phyloP scores from a whole-genome alignment of 2,888 invertebrate species.

The Dermolepida albohirtum region DNA sequence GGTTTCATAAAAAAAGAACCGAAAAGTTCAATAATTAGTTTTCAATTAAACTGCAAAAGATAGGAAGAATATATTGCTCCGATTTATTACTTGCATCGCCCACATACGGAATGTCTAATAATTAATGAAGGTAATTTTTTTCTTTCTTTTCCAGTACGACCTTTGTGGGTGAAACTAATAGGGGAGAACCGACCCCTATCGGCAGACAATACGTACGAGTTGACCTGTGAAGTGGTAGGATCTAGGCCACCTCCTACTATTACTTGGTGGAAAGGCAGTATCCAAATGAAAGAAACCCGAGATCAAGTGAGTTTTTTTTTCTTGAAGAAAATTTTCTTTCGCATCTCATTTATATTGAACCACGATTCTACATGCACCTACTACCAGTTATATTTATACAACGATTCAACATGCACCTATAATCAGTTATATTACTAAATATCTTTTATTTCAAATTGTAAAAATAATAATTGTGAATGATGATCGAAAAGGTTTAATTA shows the following conservation, averaged over 20 bases:
- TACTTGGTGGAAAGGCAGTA: constrained; percentile 82
- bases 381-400: too few species aligned
- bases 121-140: constrained; percentile 30
- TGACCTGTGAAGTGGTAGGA: constrained; percentile 80
- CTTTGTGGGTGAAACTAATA: constrained; percentile 76
- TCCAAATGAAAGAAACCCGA: constrained; percentile 74
- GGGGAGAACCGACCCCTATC: constrained; percentile 79
- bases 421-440: too few species aligned
- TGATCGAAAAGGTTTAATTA: too few species aligned
- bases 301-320: constrained; percentile 71
- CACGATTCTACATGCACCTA: too few species aligned
- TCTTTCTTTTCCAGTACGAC: constrained; percentile 73
- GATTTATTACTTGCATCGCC: constrained; percentile 16
- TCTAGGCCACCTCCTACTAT: constrained; percentile 82
- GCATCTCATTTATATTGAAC: not conserved
- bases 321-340: not conserved
- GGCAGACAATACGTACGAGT: constrained; percentile 77
- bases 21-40: constrained; percentile 11
- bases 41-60: constrained; percentile 19
- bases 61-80: constrained; percentile 18
- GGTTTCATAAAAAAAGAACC: not conserved
- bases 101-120: constrained; percentile 15
- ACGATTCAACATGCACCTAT: too few species aligned
- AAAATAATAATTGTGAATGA: not conserved
- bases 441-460: too few species aligned